phyloP scores from a whole-genome alignment of 2,888 invertebrate genomes.

The Cosmorhoe ocellata region DNA sequence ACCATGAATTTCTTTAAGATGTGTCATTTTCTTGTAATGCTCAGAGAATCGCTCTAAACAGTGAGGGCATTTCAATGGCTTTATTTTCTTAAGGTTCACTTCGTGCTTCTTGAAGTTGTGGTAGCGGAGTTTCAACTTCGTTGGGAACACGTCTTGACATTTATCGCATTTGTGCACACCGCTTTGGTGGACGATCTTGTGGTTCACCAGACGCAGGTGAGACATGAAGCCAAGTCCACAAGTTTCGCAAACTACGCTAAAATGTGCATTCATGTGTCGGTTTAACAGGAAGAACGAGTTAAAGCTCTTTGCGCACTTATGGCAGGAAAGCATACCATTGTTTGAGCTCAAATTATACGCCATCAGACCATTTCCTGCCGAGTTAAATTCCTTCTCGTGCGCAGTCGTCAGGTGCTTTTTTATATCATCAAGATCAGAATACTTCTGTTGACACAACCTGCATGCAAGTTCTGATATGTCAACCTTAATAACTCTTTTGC shows the following conservation, averaged over 20 bases:
- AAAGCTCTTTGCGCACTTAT: slow-evolving; percentile 66
- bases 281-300: slow-evolving; percentile 71
- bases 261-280: slow-evolving; percentile 74
- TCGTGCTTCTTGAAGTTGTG: slow-evolving; percentile 71
- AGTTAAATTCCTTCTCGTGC: slow-evolving; percentile 71
- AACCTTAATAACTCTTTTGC: slow-evolving; percentile 72
- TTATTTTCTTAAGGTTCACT: slow-evolving; percentile 62
- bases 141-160: slow-evolving; percentile 65
- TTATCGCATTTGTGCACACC: slow-evolving; percentile 68
- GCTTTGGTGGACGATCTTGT: slow-evolving; percentile 67
- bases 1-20: slow-evolving; percentile 67
- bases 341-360: slow-evolving; percentile 61
- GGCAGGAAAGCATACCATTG: slow-evolving; percentile 63
- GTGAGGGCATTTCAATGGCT: slow-evolving; percentile 71
- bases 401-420: slow-evolving; percentile 54
- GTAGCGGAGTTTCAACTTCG: slow-evolving; percentile 67
- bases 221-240: slow-evolving; percentile 76
- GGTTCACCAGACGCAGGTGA: slow-evolving; percentile 66
- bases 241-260: slow-evolving; percentile 72
- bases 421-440: slow-evolving; percentile 65
- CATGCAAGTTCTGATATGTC: slow-evolving; percentile 70
- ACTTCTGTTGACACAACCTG: slow-evolving; percentile 65
- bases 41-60: slow-evolving; percentile 72
- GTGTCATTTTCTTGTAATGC: slow-evolving; percentile 74
- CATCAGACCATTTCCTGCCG: slow-evolving; percentile 71